Evolutionary conservation across 2,113 vertebrate genomes (phyloP), one percentile per base, ranked within the genome.

Genomic region (Misgurnus mizolepis): DNA sequence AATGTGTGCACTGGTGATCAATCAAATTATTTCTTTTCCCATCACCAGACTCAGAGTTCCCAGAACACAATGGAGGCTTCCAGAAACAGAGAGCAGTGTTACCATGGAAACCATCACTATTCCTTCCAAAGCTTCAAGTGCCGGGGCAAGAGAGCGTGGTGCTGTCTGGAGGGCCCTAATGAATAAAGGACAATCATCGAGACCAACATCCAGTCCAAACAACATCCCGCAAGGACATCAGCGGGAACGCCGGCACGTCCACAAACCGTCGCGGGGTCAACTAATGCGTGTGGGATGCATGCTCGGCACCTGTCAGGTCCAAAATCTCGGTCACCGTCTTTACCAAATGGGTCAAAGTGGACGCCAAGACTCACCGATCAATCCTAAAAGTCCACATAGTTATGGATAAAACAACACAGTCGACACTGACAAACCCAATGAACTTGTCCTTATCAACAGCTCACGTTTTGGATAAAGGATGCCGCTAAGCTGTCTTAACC

Each of bases 271-370:
- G 76, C 71, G 85, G 9, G 65, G 78, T 68, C 93, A 92, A 80
- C 77, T 93, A 78, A 91, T 95, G 91, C 91, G 95, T 1, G 93
- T 93, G 60, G 94, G 95, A 64, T 98, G 96, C 5, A 87, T 90
- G 3, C 89, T 98, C 82, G 95, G 95, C 34, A 98, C 96, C 9
- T 97, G 97, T 83, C 96, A 95, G 84, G 94, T 96, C 66, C 96
- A 97, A 85, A 96, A 95, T 88, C 94, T 98, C 66, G 94, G 95
- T 84, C 93, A 96, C 65, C 93, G 95, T n/a, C 92, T 97, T 2
- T 97, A 96, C 91, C 96, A 95, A 87, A 94, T 98, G 4, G 92
- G 92, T 0, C 93, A 92, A 7, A 87, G 80, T 0, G 92, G 95
- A 5, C 90, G 89, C 8, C 90, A 91, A 18, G 92, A 94, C 69